These are phyloP conservation scores for Pachycephala philippinensis DNA, from an alignment of 2,113 vertebrate genomes.

Conservation along the genomic window DNA sequence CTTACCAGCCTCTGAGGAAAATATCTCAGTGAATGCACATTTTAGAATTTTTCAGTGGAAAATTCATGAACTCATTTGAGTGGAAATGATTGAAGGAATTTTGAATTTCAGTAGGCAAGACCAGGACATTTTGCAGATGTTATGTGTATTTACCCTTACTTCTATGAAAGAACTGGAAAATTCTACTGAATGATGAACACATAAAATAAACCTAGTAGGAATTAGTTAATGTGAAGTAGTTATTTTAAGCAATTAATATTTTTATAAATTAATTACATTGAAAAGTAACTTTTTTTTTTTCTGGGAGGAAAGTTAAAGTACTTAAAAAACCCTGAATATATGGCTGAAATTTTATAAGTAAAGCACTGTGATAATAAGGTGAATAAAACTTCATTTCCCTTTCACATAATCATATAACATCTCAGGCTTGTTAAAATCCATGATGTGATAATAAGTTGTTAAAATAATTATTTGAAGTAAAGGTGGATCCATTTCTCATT, in stretches of 20 bases:
- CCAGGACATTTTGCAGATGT: background rate
- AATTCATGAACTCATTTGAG: background rate
- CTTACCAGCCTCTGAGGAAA: background rate
- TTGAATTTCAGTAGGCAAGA: background rate
- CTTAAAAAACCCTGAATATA: background rate
- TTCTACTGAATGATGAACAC: background rate
- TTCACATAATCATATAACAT: background rate
- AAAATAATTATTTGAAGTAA: background rate
- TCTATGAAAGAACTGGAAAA: background rate
- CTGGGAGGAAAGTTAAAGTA: background rate
- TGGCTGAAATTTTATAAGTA: background rate
- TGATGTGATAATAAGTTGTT: background rate
- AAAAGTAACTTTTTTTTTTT: background rate
- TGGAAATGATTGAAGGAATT: background rate
- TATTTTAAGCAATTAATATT: background rate
- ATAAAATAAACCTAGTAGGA: background rate
- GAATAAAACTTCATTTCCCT: background rate
- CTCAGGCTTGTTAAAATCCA: background rate
- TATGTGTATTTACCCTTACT: rapidly evolving
- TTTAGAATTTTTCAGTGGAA: background rate
- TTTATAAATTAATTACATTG: background rate
- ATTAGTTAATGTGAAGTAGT: background rate
- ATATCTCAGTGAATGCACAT: background rate
- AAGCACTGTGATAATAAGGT: background rate
- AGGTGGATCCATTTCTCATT: background rate